Base-by-base conservation (phyloP, 2,888 invertebrate species). In the Tyria jacobaeae region DNA sequence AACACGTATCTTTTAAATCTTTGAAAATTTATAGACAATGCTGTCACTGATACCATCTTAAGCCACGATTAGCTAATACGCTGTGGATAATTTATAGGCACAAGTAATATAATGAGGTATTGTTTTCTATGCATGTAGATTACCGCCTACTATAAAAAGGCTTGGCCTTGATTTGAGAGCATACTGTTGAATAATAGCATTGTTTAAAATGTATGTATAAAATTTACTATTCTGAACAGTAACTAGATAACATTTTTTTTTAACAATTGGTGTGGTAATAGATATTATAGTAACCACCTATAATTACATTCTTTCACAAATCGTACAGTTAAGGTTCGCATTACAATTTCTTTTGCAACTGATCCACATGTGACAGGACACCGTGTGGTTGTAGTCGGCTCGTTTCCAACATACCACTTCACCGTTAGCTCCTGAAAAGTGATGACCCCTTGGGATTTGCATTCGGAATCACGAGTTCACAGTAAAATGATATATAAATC, bases 51-150 rank as follows among this genome's bases (percentile, higher is more conserved):
- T 73, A 57, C 14, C 21, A 73, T 73, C 73, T 61, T 34, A 35
- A 64, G 48, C 7, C 76, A 73, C 73, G 73, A 73, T 64, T 73
- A 59, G 61, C n/a, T 63, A 31, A 50, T 53, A 62, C 24, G 35
- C 44, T 41, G 49, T 60, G 50, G 51, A 53, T 68, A 55, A 61
- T 57, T n/a, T 39, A 56, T 24, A 21, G 56, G 27, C 52, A 54
- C 39, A 39, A 39, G 12, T 57, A 27, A 35, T 6, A 53, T 50
- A 60, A 24, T 52, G 31, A 17, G 31, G 39, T 15, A 53, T 60
- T 57, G 56, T 60, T 60, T 44, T 57, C n/a, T n/a, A 31, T 15
- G 41, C 31, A 57, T 53, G 24, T 37, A 25, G 50, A 7, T 56
- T n/a, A 59, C 47, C 17, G 35, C 27, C 48, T 57, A 54, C 60